Evolutionary conservation across 2,888 invertebrate species (phyloP), one percentile per base, ranked within the genome.

Genomic region (Lycophotia porphyrea): DNA sequence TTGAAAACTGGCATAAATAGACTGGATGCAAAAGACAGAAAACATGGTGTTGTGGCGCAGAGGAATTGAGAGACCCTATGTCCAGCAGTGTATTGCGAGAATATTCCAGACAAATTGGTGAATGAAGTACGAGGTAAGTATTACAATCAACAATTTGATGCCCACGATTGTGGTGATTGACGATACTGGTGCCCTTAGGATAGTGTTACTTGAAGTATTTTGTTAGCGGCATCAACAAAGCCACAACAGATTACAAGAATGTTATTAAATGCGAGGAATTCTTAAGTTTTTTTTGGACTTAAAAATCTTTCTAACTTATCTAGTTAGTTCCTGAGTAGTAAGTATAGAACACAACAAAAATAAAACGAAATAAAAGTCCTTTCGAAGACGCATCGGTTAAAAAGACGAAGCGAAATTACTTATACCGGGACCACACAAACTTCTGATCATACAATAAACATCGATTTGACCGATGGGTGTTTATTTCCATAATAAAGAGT

Each of bases 401-500:
- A 36, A 60, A 60, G 39, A 2, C 18, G 1, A 76, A 31, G 5
- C 24, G 5, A 49, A 27, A 42, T 74, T 63, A 76, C 44, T 18
- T 36, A 66, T 47, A 39, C 31, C 36, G 9, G 36, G 5, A 27
- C 15, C 47, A 39, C n/a, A 61, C 44, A 42, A n/a, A n/a, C n/a
- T 34, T 15, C 34, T 7, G 21, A 82, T 13, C 65, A 44, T 58
- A 64, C 34, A 36, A 36, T 76, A 36, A 44, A 64, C 27, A 31
- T 36, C 15, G 42, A 39, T n/a, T 44, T 31, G 36, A 60, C 18
- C 39, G 13, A 55, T 21, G n/a, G 34, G 39, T 55, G 34, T 65
- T 69, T 44, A 77, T 80, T 77, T 68, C 64, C 79, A 80, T 69
- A 60, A 77, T 69, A 77, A 81, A 60, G 58, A 82, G 44, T 39